A percentile compares a stretch with the other conserved stretches of the same genome.
Evolutionary conservation across 2,113 vertebrate genomes (phyloP).

Genomic region (Mixornis gularis): DNA sequence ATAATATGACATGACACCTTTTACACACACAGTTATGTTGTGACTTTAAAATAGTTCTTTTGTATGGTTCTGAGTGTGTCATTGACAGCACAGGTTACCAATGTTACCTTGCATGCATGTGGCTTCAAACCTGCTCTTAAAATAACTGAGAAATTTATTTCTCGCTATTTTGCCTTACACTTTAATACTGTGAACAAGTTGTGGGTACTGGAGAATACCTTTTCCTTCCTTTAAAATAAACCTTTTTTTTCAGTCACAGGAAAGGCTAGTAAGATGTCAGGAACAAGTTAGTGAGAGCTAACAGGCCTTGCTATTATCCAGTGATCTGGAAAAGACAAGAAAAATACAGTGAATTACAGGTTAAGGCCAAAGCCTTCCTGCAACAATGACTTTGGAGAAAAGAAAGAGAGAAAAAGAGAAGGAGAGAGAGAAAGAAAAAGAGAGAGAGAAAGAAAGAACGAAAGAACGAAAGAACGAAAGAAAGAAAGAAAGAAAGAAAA

Average conservation of each 20-base stretch:
- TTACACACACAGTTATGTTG: neutral
- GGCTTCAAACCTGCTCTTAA: neutral
- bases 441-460: neutral
- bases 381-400: neutral
- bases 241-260: neutral
- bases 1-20: neutral
- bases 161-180: neutral
- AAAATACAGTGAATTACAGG: neutral
- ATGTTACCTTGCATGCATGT: neutral
- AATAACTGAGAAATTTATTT: neutral
- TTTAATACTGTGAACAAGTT: neutral
- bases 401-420: too few species aligned
- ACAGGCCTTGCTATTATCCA: neutral
- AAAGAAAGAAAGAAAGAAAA: fast-evolving
- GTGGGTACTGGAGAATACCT: neutral
- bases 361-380: neutral
- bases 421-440: neutral
- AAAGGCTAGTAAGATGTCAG: neutral
- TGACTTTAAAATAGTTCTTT: neutral
- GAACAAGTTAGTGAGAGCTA: neutral
- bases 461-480: neutral
- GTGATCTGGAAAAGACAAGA: neutral
- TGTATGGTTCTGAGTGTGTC: neutral
- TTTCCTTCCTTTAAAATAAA: neutral
- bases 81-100: neutral